Percentiles rank a stretch among this genome's conserved stretches.
phyloP scores from a whole-genome alignment of 1,140 invertebrate species.

The Ips typographus region DNA sequence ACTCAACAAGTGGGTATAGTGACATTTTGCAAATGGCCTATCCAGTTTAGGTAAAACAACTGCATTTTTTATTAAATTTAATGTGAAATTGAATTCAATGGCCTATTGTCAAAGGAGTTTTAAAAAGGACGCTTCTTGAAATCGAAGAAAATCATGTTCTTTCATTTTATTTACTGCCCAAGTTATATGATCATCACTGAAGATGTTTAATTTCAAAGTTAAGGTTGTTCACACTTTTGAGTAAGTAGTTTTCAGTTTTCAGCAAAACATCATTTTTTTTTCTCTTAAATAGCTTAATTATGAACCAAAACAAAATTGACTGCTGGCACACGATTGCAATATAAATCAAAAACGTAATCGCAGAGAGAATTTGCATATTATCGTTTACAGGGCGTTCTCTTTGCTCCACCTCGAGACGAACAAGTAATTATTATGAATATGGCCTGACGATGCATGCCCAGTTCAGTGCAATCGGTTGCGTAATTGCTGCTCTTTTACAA shows the following conservation, averaged over 20 bases:
- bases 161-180: neutral
- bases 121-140: too few relatives aligned
- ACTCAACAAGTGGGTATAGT: too few relatives aligned
- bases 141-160: neutral
- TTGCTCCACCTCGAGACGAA: conserved; percentile 27
- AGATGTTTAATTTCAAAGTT: neutral
- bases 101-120: too few relatives aligned
- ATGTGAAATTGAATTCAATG: too few relatives aligned
- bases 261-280: neutral
- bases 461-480: conserved; percentile 9
- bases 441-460: conserved; percentile 5
- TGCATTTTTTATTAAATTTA: too few relatives aligned
- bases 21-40: too few relatives aligned
- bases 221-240: neutral
- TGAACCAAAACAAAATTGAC: conserved; percentile 1
- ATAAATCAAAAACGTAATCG: conserved; percentile 31
- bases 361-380: conserved; percentile 24
- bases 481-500: neutral
- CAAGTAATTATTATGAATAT: conserved; percentile 14
- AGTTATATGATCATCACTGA: neutral
- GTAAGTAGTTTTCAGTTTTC: neutral
- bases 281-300: too few relatives aligned
- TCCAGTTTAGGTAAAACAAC: too few relatives aligned
- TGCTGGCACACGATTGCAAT: conserved; percentile 21
- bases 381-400: conserved; percentile 29